Percentiles rank a stretch among this genome's conserved stretches.
phyloP scores from a whole-genome alignment of 30 jellyfish, hydroid and myxozoan genomes.

The Hydractinia echinata region DNA sequence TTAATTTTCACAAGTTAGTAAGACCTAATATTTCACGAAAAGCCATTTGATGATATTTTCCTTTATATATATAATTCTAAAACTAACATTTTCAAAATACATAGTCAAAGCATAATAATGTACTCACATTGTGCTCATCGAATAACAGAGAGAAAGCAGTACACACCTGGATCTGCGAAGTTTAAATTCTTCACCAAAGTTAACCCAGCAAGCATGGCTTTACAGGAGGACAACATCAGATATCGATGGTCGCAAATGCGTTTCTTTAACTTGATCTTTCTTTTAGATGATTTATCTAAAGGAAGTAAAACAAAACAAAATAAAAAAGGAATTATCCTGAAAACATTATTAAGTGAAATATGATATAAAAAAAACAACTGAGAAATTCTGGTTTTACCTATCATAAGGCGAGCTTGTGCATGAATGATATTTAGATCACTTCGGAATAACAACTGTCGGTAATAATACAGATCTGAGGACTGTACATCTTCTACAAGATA shows the following conservation, averaged over 20 bases:
- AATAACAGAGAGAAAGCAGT: neutral
- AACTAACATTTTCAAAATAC: neutral
- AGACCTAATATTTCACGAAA: too few species aligned
- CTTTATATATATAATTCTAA: too few species aligned
- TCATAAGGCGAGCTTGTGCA: slow-evolving; percentile 41
- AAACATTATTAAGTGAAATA: neutral
- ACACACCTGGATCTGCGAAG: neutral
- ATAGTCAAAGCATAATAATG: neutral
- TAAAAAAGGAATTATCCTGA: neutral
- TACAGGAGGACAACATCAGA: slow-evolving; percentile 11
- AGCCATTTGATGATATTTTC: too few species aligned
- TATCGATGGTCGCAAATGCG: slow-evolving; percentile 31
- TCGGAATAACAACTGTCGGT: slow-evolving; percentile 51
- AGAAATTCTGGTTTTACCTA: slow-evolving; percentile 23
- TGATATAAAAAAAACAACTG: too few species aligned
- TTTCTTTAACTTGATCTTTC: slow-evolving; percentile 21
- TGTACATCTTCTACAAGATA: slow-evolving; percentile 50
- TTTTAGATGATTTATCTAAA: slow-evolving; percentile 7
- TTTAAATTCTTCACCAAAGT: slow-evolving; percentile 4
- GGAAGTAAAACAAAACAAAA: neutral
- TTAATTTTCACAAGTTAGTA: too few species aligned
- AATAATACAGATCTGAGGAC: slow-evolving; percentile 31
- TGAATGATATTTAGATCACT: slow-evolving; percentile 23
- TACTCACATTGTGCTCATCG: too few species aligned
- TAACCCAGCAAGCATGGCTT: slow-evolving; percentile 31